Percentiles rank a stretch among this genome's conserved stretches.
phyloP scores from a whole-genome alignment of 2,888 invertebrate species.

The Philhelius pedissequus region DNA sequence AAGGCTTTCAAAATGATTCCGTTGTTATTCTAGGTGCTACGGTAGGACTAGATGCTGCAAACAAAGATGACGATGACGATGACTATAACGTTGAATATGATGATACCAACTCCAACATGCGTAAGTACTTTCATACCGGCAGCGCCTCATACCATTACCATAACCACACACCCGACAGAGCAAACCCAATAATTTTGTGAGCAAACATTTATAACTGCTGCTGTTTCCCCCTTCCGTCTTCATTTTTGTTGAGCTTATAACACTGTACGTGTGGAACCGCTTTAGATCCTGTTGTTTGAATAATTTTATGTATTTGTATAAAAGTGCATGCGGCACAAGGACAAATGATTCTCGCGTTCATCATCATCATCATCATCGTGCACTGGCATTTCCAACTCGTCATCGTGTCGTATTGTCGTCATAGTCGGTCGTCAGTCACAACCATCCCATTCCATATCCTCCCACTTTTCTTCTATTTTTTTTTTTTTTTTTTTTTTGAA shows the following conservation, averaged over 20 bases:
- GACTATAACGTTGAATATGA: not conserved
- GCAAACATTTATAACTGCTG: slow-evolving; percentile 41
- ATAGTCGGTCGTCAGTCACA: not conserved
- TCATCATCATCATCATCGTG: slow-evolving; percentile 27
- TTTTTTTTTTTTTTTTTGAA: no score
- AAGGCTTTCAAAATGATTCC: slow-evolving; percentile 8
- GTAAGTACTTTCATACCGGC: not conserved
- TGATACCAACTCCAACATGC: not conserved
- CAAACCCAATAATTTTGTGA: not conserved
- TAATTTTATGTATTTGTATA: slow-evolving; percentile 42
- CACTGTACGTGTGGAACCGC: slow-evolving; percentile 31
- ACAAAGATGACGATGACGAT: not conserved
- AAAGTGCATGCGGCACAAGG: slow-evolving; percentile 60
- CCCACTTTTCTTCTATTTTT: not conserved
- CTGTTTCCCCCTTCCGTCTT: not conserved
- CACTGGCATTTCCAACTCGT: slow-evolving; percentile 12
- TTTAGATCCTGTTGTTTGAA: slow-evolving; percentile 36
- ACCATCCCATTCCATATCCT: not conserved
- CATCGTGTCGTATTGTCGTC: not conserved
- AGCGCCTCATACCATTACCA: not conserved
- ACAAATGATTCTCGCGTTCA: slow-evolving; percentile 47
- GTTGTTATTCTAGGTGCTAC: slow-evolving; percentile 2
- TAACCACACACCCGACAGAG: not conserved
- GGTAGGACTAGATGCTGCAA: not conserved
- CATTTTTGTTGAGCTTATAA: not conserved